These are phyloP conservation scores for Calonectris borealis DNA, from an alignment of 2,113 vertebrate genomes.

Conservation along the genomic window DNA sequence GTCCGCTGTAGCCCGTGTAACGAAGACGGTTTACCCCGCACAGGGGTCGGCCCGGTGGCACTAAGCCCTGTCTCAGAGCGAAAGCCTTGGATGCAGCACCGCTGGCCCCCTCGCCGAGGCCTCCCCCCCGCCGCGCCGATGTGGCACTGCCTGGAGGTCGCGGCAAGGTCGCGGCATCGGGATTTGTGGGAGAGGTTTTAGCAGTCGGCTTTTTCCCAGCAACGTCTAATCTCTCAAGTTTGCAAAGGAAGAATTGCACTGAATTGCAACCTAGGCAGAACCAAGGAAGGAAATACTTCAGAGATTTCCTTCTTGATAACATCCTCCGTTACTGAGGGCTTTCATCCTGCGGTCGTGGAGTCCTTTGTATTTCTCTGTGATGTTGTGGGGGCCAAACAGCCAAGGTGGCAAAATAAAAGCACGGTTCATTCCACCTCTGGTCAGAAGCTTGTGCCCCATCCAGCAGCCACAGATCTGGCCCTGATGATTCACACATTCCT, in stretches of 20 bases:
- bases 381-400: background rate
- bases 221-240: background rate
- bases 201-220: background rate
- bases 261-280: conserved; percentile 30
- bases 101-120: background rate
- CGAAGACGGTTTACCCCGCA: rapidly evolving
- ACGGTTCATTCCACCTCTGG: background rate
- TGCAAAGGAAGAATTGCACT: background rate
- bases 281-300: conserved; percentile 51
- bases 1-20: rapidly evolving
- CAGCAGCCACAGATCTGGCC: background rate
- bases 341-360: background rate
- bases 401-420: background rate
- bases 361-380: background rate
- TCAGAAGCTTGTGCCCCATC: background rate
- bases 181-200: background rate
- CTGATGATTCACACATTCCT: background rate
- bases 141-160: background rate
- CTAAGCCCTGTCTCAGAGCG: rapidly evolving
- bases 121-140: background rate
- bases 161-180: rapidly evolving
- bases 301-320: conserved; percentile 47
- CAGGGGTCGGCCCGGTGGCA: rapidly evolving
- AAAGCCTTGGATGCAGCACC: background rate
- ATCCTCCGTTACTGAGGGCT: background rate